Evolutionary conservation across 1,140 invertebrate species (phyloP).

Genomic region (Anadara kagoshimensis): DNA sequence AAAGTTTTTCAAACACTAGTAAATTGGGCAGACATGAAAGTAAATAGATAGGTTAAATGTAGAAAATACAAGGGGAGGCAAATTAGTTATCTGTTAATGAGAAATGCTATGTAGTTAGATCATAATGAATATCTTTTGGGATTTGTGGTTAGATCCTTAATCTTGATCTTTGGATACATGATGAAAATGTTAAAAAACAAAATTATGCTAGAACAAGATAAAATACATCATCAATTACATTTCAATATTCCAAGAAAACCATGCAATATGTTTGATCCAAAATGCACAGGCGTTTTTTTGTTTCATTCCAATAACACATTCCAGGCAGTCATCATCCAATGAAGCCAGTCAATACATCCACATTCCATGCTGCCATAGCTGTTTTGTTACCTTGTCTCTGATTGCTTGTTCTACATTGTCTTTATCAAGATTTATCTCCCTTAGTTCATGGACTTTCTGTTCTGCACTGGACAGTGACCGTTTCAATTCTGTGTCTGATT

Average conservation of each 20-base stretch:
- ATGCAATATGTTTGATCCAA: background rate
- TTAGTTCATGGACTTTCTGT: slow-evolving; percentile 57
- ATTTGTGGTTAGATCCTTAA: no score
- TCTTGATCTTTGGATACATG: no score
- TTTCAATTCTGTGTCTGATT: slow-evolving; percentile 49
- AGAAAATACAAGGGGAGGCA: no score
- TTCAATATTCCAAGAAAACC: background rate
- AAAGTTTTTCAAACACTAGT: no score
- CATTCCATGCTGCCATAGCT: slow-evolving; percentile 1
- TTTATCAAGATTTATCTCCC: slow-evolving; percentile 63
- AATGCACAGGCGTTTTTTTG: background rate
- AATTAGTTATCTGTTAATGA: no score
- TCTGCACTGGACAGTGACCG: slow-evolving; percentile 53
- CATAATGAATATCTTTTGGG: no score
- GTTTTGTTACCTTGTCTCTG: slow-evolving; percentile 60
- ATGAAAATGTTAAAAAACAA: no score
- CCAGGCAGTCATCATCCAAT: background rate
- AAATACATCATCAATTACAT: background rate
- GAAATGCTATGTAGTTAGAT: no score
- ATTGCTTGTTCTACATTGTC: slow-evolving; percentile 60
- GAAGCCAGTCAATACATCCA: background rate
- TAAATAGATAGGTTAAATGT: no score
- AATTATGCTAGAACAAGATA: background rate
- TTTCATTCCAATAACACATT: background rate
- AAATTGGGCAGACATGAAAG: no score